Conservation (phyloP, 2,888 invertebrate species). For the Cephus rjabovi region DNA sequence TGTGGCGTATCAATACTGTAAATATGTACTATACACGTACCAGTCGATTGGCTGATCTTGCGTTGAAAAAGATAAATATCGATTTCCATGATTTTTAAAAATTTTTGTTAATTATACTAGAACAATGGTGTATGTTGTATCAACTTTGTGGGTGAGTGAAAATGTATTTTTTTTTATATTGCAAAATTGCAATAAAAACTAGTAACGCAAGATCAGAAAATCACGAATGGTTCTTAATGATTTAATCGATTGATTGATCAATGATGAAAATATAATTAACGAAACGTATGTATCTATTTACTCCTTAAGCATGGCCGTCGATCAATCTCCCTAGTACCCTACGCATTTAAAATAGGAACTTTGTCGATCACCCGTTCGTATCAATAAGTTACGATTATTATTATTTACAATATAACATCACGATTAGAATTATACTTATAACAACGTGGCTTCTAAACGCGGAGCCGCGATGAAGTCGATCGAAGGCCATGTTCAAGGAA, state of each 20-base stretch:
- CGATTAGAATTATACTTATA: slow-evolving; percentile 49
- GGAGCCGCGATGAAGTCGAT: slow-evolving; percentile 19
- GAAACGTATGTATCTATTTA: not conserved
- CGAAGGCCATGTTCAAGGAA: not conserved
- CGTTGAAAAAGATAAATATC: not conserved
- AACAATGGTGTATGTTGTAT: not conserved
- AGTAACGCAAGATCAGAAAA: not conserved
- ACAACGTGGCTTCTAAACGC: slow-evolving; percentile 49
- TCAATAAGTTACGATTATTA: slow-evolving; percentile 48
- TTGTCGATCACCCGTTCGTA: slow-evolving; percentile 58
- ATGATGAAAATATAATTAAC: slow-evolving; percentile 1
- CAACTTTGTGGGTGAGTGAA: not conserved
- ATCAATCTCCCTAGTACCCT: slow-evolving; percentile 30
- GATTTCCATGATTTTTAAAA: not conserved
- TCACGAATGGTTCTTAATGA: not conserved
- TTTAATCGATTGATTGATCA: not conserved
- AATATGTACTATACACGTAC: not conserved
- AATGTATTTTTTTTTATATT: not conserved
- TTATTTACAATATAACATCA: slow-evolving; percentile 52
- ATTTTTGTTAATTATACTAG: not conserved
- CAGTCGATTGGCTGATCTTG: not conserved
- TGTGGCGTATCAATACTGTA: not conserved
- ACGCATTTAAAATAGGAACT: slow-evolving; percentile 64
- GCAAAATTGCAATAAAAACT: not conserved
- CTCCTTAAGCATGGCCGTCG: not conserved